Evolutionary conservation across 2,888 invertebrate species (phyloP).

Genomic region (Reticulitermes lucifugus): DNA sequence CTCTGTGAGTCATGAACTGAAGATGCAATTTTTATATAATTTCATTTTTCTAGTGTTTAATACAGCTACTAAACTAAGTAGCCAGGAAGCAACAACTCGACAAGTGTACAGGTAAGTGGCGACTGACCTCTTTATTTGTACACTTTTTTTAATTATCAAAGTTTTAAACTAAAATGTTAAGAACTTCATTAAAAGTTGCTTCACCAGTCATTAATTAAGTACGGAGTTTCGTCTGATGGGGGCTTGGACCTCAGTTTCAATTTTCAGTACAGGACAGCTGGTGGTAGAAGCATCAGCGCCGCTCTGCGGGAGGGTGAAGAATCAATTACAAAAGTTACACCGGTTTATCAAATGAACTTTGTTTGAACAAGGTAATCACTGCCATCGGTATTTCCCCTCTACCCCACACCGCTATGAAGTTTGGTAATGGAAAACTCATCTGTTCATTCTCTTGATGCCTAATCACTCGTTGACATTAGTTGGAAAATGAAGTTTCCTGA

Average conservation of each 20-base stretch:
- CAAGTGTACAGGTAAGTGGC: background rate
- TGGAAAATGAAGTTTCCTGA: too few relatives aligned
- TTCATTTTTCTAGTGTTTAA: too few relatives aligned
- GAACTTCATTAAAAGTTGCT: slow-evolving; percentile 26
- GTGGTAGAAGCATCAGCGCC: slow-evolving; percentile 4
- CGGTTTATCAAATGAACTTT: slow-evolving; percentile 41
- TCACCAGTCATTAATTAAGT: slow-evolving; percentile 2
- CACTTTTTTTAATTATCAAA: slow-evolving; percentile 1
- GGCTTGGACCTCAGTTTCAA: background rate
- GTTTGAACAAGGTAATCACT: slow-evolving; percentile 43
- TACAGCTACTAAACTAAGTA: too few relatives aligned
- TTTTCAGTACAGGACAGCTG: slow-evolving; percentile 5
- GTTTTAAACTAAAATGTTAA: slow-evolving; percentile 4
- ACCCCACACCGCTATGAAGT: background rate
- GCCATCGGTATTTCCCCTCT: background rate
- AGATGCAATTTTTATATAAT: too few relatives aligned
- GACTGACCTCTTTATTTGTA: background rate
- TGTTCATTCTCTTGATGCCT: background rate
- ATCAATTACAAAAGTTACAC: slow-evolving; percentile 47
- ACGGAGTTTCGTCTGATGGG: background rate
- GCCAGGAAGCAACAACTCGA: too few relatives aligned
- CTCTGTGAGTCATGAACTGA: too few relatives aligned
- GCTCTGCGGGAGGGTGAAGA: slow-evolving; percentile 33
- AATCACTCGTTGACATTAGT: slow-evolving; percentile 2
- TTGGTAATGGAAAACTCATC: slow-evolving; percentile 14